These are phyloP conservation scores for Drosophila malerkotliana DNA, from an alignment of 1,140 invertebrate genomes.

Conservation along the genomic window DNA sequence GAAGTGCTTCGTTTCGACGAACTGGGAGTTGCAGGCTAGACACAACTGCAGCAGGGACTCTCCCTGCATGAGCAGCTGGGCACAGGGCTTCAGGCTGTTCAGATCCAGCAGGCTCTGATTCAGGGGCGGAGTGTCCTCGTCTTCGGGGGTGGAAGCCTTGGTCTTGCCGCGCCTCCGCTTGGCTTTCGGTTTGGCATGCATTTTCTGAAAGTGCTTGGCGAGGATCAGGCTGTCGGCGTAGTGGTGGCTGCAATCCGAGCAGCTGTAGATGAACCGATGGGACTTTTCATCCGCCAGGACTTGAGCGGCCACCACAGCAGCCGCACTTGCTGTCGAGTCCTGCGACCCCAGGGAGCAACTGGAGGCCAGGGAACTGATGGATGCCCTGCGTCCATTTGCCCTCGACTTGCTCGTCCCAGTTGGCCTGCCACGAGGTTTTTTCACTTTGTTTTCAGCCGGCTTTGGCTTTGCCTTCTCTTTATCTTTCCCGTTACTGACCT, in stretches of 20 bases:
- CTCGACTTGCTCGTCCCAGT: not conserved
- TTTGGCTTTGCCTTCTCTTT: constrained; percentile 28
- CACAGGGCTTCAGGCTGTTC: constrained; percentile 46
- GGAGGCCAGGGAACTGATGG: constrained; percentile 35
- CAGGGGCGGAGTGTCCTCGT: constrained; percentile 38
- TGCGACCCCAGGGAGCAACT: constrained; percentile 40
- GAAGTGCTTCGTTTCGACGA: constrained; percentile 62
- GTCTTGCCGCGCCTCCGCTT: constrained; percentile 32
- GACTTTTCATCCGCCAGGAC: constrained; percentile 65
- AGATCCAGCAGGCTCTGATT: constrained; percentile 21
- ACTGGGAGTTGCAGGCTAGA: constrained; percentile 57
- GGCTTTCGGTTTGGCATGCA: constrained; percentile 36
- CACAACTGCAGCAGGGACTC: constrained; percentile 57
- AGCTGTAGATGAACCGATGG: constrained; percentile 64
- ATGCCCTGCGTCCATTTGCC: constrained; percentile 41
- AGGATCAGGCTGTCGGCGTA: constrained; percentile 58
- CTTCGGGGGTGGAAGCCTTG: constrained; percentile 19
- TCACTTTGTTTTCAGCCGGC: not conserved
- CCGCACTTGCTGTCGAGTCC: constrained; percentile 11
- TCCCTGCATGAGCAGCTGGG: constrained; percentile 46
- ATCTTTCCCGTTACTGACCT: constrained; percentile 75
- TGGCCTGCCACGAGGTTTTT: constrained; percentile 57
- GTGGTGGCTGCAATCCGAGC: constrained; percentile 56
- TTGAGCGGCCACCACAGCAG: constrained; percentile 45
- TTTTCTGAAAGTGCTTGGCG: constrained; percentile 58